These are phyloP conservation scores for Autographa gamma DNA, from an alignment of 2,888 invertebrate species.

Conservation along the genomic window DNA sequence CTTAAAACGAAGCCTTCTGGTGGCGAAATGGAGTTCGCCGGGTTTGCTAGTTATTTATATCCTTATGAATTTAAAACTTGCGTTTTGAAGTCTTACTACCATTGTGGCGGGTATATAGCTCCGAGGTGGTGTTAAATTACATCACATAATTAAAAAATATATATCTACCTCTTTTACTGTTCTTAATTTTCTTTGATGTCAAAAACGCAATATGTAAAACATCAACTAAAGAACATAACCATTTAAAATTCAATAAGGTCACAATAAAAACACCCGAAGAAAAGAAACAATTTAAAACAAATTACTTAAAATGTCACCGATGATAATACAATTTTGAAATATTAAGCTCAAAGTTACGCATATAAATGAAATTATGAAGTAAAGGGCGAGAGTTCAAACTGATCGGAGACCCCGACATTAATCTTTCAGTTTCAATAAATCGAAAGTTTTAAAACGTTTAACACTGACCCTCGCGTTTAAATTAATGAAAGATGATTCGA, in stretches of 20 bases:
- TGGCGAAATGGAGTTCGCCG: no score
- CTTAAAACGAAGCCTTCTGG: no score
- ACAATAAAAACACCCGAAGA: neutral
- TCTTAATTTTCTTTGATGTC: neutral
- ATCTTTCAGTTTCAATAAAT: conserved; percentile 63
- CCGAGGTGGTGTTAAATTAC: no score
- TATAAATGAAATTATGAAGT: conserved; percentile 40
- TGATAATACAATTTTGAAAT: conserved; percentile 25
- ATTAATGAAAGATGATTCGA: conserved; percentile 76
- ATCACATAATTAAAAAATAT: no score
- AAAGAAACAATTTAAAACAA: neutral
- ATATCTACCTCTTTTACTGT: neutral
- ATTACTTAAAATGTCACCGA: neutral
- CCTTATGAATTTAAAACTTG: no score
- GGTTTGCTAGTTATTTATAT: no score
- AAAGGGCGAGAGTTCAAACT: conserved; percentile 39
- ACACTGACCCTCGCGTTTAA: conserved; percentile 66
- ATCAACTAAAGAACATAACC: neutral
- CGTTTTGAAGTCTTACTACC: no score
- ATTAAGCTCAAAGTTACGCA: conserved; percentile 25
- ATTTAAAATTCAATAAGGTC: neutral
- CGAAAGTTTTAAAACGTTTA: conserved; percentile 70
- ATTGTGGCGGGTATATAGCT: no score
- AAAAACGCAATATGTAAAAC: neutral
- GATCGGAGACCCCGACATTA: conserved; percentile 61